A percentile compares a stretch with the other conserved stretches of the same genome.
phyloP scores from a whole-genome alignment of 2,888 invertebrate species.

The Orthonevra nobilis region DNA sequence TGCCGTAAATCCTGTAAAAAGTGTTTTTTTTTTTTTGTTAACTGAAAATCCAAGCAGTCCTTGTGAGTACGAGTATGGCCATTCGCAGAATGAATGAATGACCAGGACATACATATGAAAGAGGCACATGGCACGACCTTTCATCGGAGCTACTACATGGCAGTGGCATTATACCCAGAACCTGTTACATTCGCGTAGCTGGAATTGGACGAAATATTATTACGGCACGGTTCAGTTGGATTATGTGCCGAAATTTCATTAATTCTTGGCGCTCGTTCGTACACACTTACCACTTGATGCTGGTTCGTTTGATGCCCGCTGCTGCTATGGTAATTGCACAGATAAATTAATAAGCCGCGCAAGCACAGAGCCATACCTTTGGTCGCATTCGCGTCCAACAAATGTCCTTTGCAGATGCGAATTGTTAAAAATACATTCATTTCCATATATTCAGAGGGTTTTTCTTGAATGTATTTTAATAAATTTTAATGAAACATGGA shows the following conservation, averaged over 20 bases:
- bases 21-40: slow-evolving; percentile 42
- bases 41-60: slow-evolving; percentile 11
- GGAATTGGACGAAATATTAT: slow-evolving; percentile 43
- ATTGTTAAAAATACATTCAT: slow-evolving; percentile 40
- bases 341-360: slow-evolving; percentile 58
- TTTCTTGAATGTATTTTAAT: slow-evolving; percentile 31
- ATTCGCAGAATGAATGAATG: slow-evolving; percentile 17
- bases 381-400: not conserved
- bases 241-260: slow-evolving; percentile 69
- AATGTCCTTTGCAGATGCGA: slow-evolving; percentile 17
- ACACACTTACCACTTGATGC: slow-evolving; percentile 20
- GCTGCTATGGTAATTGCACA: slow-evolving; percentile 44
- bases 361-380: slow-evolving; percentile 12
- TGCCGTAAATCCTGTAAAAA: slow-evolving; percentile 41
- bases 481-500: slow-evolving; percentile 50
- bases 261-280: slow-evolving; percentile 47
- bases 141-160: not conserved
- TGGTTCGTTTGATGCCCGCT: slow-evolving; percentile 3
- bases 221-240: slow-evolving; percentile 44
- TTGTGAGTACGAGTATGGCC: slow-evolving; percentile 3
- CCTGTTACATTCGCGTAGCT: slow-evolving; percentile 21
- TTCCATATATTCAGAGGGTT: slow-evolving; percentile 27
- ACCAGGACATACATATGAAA: not conserved
- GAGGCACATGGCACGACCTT: slow-evolving; percentile 38
- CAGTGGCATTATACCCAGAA: slow-evolving; percentile 1